A percentile compares a stretch with the other conserved stretches of the same genome.
Evolutionary conservation across 2,113 vertebrate species (phyloP).

Genomic region (Pontoporia blainvillei): DNA sequence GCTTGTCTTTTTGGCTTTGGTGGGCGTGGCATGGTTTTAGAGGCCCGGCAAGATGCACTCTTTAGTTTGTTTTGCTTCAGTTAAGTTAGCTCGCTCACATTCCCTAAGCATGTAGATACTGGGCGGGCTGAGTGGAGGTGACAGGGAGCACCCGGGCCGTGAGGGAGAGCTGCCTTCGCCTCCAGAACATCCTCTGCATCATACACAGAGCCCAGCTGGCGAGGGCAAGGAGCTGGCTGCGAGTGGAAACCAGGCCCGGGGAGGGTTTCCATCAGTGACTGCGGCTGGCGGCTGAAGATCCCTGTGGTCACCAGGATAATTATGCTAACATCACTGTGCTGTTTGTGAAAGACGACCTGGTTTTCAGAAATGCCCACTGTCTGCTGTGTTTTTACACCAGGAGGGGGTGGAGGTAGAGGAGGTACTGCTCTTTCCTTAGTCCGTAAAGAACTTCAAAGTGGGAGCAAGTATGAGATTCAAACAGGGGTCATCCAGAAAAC

Average conservation of each 20-base stretch:
- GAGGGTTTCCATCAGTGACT: background rate
- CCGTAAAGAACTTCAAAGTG: background rate
- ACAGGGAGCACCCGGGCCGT: background rate
- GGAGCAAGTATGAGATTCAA: background rate
- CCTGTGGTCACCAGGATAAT: background rate
- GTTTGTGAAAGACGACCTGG: background rate
- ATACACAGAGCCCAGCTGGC: accelerated
- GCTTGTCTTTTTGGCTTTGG: background rate
- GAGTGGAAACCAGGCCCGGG: background rate
- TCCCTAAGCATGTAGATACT: background rate
- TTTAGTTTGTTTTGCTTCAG: background rate
- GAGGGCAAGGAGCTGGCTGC: too few relatives aligned
- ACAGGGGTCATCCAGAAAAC: background rate
- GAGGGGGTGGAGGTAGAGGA: too few relatives aligned
- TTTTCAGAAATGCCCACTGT: background rate
- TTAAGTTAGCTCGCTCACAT: background rate
- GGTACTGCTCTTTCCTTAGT: background rate
- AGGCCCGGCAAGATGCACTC: background rate
- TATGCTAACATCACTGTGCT: background rate
- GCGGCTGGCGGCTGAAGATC: background rate
- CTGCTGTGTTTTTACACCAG: background rate
- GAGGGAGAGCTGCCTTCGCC: background rate
- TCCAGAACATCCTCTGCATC: background rate
- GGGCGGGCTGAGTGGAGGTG: background rate
- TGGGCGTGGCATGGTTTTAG: background rate